Evolutionary conservation across 2,888 invertebrate species (phyloP).

Genomic region (Dolichomitus sp.): DNA sequence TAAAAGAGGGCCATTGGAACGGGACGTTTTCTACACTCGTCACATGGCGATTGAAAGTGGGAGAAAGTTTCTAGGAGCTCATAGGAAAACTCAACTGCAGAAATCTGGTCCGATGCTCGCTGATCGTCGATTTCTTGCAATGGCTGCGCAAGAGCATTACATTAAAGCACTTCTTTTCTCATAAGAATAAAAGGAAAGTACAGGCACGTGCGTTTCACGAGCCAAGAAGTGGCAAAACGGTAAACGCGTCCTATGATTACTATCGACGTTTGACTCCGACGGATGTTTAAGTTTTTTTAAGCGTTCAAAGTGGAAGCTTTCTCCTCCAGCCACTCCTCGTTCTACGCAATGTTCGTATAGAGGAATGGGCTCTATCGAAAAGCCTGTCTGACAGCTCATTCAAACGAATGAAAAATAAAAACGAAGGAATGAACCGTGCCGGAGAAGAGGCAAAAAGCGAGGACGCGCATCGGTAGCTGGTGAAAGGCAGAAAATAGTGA

Average conservation of each 20-base stretch:
- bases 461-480: constrained; percentile 4
- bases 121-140: constrained; percentile 33
- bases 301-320: constrained; percentile 36
- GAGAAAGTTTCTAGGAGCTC: constrained; percentile 12
- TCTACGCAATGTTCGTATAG: constrained; percentile 20
- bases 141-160: constrained; percentile 27
- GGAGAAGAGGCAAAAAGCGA: constrained; percentile 16
- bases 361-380: constrained; percentile 35
- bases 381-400: constrained; percentile 50
- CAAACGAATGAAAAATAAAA: constrained; percentile 25
- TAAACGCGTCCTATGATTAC: constrained; percentile 24
- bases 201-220: constrained; percentile 19
- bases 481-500: constrained; percentile 41
- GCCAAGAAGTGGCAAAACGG: constrained; percentile 21
- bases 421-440: constrained; percentile 3
- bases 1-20: constrained; percentile 47
- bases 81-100: constrained; percentile 29
- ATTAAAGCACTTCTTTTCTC: constrained; percentile 26
- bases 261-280: constrained; percentile 15
- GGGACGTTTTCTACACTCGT: constrained; percentile 53
- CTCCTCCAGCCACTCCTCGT: constrained; percentile 17
- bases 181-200: constrained; percentile 3
- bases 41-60: constrained; percentile 37
- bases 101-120: constrained; percentile 39
- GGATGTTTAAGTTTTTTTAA: constrained; percentile 44